A percentile compares a stretch with the other conserved stretches of the same genome.
These are phyloP conservation scores for Scomberomorus guttatus DNA, from an alignment of 2,797 vertebrate genomes.

Conservation along the genomic window DNA sequence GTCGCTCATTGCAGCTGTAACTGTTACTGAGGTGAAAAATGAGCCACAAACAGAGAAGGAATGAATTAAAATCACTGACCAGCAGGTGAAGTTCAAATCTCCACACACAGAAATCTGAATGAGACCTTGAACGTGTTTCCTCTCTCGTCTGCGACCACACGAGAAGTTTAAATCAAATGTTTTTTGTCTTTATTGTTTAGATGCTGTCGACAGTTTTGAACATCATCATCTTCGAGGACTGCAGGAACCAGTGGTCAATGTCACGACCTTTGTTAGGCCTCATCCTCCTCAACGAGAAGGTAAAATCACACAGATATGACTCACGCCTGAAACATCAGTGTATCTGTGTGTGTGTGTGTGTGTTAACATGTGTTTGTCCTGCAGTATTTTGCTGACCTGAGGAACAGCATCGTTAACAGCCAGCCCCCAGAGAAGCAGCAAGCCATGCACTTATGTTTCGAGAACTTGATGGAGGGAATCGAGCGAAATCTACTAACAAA, in stretches of 20 bases:
- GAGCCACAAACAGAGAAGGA: no score
- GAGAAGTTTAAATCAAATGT: no score
- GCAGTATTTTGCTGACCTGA: constrained; percentile 97
- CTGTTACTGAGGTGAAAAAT: no score
- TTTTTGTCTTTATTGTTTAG: constrained; percentile 49
- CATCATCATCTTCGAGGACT: constrained; percentile 99
- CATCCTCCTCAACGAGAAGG: constrained; percentile 98
- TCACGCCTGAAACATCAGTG: not conserved
- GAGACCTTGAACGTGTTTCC: no score
- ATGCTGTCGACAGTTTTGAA: constrained; percentile 98
- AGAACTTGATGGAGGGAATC: constrained; percentile 99
- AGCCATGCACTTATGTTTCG: constrained; percentile 98
- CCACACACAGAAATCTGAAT: no score
- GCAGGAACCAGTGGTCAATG: constrained; percentile 99
- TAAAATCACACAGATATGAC: constrained; percentile 43
- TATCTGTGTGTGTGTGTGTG: constrained; percentile 11
- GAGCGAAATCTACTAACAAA: constrained; percentile 97
- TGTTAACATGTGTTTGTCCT: not conserved
- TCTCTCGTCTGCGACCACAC: no score
- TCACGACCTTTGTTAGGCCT: constrained; percentile 94
- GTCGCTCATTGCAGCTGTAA: no score
- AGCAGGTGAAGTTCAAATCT: no score
- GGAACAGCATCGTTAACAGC: constrained; percentile 98
- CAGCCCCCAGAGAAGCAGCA: constrained; percentile 98
- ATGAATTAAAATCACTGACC: no score